Conservation (phyloP, 2,113 vertebrate species). For the Cnemophilus loriae region DNA sequence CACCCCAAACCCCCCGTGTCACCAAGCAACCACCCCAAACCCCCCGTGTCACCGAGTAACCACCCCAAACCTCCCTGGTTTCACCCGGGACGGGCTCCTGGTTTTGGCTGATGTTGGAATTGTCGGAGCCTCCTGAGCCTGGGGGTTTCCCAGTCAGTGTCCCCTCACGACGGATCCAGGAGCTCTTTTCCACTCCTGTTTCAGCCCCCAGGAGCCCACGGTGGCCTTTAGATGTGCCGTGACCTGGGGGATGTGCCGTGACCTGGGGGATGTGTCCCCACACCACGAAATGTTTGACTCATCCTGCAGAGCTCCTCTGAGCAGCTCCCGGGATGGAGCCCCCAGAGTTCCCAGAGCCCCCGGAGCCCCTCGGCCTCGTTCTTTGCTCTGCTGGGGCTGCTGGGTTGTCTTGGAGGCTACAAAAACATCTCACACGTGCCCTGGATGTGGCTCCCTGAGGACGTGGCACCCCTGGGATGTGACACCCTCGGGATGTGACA, state of each 20-base stretch:
- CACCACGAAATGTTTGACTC: rapidly evolving
- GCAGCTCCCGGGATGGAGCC: not conserved
- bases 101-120: not conserved
- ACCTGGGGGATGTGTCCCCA: not conserved
- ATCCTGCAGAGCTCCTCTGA: not conserved
- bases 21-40: no score
- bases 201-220: rapidly evolving
- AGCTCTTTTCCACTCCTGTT: rapidly evolving
- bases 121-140: not conserved
- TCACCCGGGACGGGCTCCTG: rapidly evolving
- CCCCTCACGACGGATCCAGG: rapidly evolving
- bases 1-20: not conserved
- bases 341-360: not conserved
- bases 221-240: not conserved
- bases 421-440: not conserved
- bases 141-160: not conserved
- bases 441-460: no score
- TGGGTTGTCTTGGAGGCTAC: not conserved
- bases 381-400: not conserved
- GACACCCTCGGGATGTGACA: not conserved
- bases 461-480: rapidly evolving
- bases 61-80: not conserved
- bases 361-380: rapidly evolving
- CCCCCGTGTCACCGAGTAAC: no score
- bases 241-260: not conserved